Evolutionary conservation across 2,797 vertebrate genomes (phyloP).

Genomic region (Cynopterus sphinx): DNA sequence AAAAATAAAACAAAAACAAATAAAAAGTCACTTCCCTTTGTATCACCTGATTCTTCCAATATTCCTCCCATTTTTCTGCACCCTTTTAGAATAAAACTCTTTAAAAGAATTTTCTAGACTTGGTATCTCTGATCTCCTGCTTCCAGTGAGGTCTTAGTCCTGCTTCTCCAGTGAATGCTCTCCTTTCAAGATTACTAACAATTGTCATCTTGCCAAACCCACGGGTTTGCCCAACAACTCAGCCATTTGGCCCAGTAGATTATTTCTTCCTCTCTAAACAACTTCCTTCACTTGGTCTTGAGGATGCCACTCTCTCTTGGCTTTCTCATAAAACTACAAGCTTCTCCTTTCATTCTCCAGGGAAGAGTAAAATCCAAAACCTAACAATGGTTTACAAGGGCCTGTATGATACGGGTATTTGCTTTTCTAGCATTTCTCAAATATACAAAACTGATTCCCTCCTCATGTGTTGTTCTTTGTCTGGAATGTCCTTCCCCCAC

Average conservation of each 20-base stretch:
- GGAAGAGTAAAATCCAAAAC: neutral
- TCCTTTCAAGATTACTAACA: neutral
- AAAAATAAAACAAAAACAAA: neutral
- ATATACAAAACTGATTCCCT: neutral
- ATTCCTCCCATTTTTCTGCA: neutral
- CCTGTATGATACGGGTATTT: neutral
- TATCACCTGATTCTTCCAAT: neutral
- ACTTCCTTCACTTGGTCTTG: neutral
- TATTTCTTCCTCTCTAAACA: neutral
- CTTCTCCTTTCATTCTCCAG: neutral
- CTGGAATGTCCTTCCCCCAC: neutral
- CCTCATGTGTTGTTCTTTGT: neutral
- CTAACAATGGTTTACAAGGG: neutral
- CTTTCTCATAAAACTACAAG: neutral
- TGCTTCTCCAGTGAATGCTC: neutral
- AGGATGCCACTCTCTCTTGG: neutral
- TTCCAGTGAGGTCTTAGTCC: neutral
- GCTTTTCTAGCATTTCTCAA: neutral
- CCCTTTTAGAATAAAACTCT: neutral
- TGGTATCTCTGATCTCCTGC: neutral
- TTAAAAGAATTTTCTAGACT: neutral
- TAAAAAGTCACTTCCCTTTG: neutral
- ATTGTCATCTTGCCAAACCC: neutral
- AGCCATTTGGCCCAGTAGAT: neutral
- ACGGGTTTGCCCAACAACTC: neutral